These are phyloP conservation scores for Clistopyga incitator DNA, from an alignment of 2,888 invertebrate species.

Conservation along the genomic window DNA sequence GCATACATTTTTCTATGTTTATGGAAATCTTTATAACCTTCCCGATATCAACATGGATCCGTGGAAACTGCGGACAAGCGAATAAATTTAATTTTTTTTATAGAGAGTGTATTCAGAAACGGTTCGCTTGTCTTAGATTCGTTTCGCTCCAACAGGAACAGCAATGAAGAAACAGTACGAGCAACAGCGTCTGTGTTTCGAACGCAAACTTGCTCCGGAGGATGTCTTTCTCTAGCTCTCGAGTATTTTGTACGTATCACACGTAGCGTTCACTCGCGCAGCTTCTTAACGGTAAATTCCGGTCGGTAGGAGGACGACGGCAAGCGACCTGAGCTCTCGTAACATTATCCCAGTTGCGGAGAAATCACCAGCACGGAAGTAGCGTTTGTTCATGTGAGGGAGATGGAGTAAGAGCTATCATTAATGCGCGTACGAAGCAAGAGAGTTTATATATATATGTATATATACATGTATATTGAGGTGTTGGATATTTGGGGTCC, in stretches of 20 bases:
- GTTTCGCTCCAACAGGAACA: slow-evolving; percentile 59
- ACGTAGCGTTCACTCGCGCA: slow-evolving; percentile 46
- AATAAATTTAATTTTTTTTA: slow-evolving; percentile 32
- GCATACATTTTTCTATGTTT: neutral
- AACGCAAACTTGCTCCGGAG: slow-evolving; percentile 18
- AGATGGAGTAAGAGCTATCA: slow-evolving; percentile 11
- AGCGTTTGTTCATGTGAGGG: slow-evolving; percentile 48
- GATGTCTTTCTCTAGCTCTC: slow-evolving; percentile 6
- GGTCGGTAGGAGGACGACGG: slow-evolving; percentile 68
- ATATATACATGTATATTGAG: neutral
- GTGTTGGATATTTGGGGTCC: too few species aligned
- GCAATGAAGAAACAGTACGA: slow-evolving; percentile 53
- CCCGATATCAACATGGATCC: neutral
- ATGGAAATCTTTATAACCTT: neutral
- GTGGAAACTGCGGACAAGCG: slow-evolving; percentile 13
- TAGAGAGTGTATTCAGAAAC: slow-evolving; percentile 64
- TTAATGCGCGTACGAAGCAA: slow-evolving; percentile 1
- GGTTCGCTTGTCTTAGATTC: slow-evolving; percentile 56
- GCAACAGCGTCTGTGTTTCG: slow-evolving; percentile 48
- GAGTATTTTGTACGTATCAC: slow-evolving; percentile 62
- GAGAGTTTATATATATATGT: neutral
- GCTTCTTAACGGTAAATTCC: slow-evolving; percentile 77
- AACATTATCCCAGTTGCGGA: slow-evolving; percentile 80
- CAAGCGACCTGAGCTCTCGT: slow-evolving; percentile 77
- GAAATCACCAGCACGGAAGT: slow-evolving; percentile 76